Percentiles rank a stretch among this genome's conserved stretches.
These are phyloP conservation scores for Neodontobutis hainanensis DNA, from an alignment of 2,113 vertebrate species.

Conservation along the genomic window DNA sequence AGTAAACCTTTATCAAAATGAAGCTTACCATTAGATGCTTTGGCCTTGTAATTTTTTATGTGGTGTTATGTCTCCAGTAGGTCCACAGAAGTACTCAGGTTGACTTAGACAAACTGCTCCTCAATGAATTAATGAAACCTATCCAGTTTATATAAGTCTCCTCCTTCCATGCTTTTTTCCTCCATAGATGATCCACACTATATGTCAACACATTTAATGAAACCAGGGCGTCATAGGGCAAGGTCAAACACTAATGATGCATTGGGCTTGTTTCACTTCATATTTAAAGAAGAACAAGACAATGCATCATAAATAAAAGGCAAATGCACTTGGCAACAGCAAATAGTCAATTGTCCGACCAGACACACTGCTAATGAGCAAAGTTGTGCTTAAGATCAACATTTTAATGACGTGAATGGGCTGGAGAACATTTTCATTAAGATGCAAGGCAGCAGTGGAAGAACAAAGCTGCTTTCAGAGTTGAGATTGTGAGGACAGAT, in stretches of 20 bases:
- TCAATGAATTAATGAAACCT: background rate
- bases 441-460: slow-evolving; percentile 15
- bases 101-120: background rate
- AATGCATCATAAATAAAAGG: no score
- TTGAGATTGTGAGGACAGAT: background rate
- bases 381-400: background rate
- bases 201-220: slow-evolving; percentile 77
- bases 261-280: background rate
- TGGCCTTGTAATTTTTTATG: background rate
- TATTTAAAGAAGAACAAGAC: no score
- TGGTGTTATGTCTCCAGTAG: no score
- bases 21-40: background rate
- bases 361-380: background rate
- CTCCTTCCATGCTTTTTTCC: slow-evolving; percentile 26
- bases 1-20: no score
- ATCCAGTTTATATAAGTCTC: slow-evolving; percentile 3
- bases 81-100: background rate
- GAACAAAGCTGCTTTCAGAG: slow-evolving; percentile 71
- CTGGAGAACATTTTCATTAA: background rate
- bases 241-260: slow-evolving; percentile 43
- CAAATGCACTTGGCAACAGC: no score
- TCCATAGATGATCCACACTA: background rate
- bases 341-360: no score
- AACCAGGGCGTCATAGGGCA: slow-evolving; percentile 58
- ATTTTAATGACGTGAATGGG: background rate